These are phyloP conservation scores for Neosilurus hyrtlii DNA, from an alignment of 2,797 vertebrate genomes.

Conservation along the genomic window DNA sequence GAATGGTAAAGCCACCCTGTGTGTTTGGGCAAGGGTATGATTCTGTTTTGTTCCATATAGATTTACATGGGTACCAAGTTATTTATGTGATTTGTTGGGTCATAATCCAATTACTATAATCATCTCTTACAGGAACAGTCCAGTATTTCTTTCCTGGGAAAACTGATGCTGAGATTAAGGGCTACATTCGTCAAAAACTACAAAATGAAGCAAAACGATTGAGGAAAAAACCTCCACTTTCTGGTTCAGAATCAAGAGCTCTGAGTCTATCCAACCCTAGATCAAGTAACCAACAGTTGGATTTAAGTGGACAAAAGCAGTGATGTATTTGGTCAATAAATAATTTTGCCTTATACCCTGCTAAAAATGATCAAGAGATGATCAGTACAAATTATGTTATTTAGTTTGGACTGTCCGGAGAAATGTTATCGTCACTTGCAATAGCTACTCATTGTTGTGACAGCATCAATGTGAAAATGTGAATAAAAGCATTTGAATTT, in stretches of 20 bases:
- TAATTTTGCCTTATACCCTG: slow-evolving; percentile 45
- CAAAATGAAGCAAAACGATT: slow-evolving; percentile 67
- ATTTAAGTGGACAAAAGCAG: slow-evolving; percentile 47
- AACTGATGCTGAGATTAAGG: slow-evolving; percentile 66
- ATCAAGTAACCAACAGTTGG: slow-evolving; percentile 43
- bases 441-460: slow-evolving; percentile 22
- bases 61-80: slow-evolving; percentile 11
- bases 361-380: slow-evolving; percentile 21
- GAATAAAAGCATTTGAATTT: slow-evolving; percentile 37
- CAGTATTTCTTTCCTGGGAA: slow-evolving; percentile 65
- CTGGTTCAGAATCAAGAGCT: slow-evolving; percentile 47
- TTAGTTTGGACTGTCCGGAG: slow-evolving; percentile 31
- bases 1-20: background rate
- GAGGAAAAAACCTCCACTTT: slow-evolving; percentile 56
- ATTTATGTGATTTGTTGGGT: background rate
- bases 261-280: slow-evolving; percentile 31
- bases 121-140: slow-evolving; percentile 58
- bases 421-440: slow-evolving; percentile 27
- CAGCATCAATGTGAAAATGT: slow-evolving; percentile 40
- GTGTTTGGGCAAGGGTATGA: background rate
- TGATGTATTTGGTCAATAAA: slow-evolving; percentile 40
- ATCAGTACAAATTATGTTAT: slow-evolving; percentile 22
- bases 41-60: background rate
- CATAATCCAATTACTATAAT: slow-evolving; percentile 10
- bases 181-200: slow-evolving; percentile 67